phyloP scores from a whole-genome alignment of 2,888 invertebrate genomes.

The Silvanus unidentatus region DNA sequence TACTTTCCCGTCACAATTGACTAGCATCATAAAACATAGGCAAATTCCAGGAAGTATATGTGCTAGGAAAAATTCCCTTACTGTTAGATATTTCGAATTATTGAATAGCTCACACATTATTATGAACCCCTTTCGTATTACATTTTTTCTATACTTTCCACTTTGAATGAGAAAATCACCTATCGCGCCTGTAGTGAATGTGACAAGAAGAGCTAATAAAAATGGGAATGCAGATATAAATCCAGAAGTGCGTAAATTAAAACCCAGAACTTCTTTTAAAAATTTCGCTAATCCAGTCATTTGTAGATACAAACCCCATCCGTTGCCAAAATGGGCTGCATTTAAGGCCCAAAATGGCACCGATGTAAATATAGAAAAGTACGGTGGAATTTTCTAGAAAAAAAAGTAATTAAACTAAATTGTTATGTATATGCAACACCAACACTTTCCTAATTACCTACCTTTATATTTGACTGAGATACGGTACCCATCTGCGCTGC shows the following conservation, averaged over 20 bases:
- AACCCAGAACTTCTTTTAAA: slow-evolving; percentile 25
- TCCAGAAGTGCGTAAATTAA: slow-evolving; percentile 28
- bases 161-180: slow-evolving; percentile 27
- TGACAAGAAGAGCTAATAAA: slow-evolving; percentile 25
- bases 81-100: no score
- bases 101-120: slow-evolving; percentile 35
- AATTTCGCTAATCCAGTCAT: slow-evolving; percentile 26
- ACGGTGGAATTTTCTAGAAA: slow-evolving; percentile 22
- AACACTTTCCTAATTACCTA: not conserved
- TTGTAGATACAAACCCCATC: slow-evolving; percentile 28
- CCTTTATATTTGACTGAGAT: not conserved
- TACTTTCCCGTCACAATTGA: slow-evolving; percentile 19
- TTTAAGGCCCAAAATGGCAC: slow-evolving; percentile 25
- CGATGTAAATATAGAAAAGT: slow-evolving; percentile 20
- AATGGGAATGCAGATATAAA: slow-evolving; percentile 30
- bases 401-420: not conserved
- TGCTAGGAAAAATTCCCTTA: slow-evolving; percentile 44
- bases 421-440: no score
- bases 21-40: slow-evolving; percentile 31
- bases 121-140: slow-evolving; percentile 27
- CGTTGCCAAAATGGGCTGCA: slow-evolving; percentile 26
- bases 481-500: slow-evolving; percentile 22
- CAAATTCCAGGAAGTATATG: slow-evolving; percentile 52
- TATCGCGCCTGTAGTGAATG: slow-evolving; percentile 25
- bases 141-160: slow-evolving; percentile 19